Evolutionary conservation across 2,113 vertebrate species (phyloP).

Genomic region (Trachemys scripta): DNA sequence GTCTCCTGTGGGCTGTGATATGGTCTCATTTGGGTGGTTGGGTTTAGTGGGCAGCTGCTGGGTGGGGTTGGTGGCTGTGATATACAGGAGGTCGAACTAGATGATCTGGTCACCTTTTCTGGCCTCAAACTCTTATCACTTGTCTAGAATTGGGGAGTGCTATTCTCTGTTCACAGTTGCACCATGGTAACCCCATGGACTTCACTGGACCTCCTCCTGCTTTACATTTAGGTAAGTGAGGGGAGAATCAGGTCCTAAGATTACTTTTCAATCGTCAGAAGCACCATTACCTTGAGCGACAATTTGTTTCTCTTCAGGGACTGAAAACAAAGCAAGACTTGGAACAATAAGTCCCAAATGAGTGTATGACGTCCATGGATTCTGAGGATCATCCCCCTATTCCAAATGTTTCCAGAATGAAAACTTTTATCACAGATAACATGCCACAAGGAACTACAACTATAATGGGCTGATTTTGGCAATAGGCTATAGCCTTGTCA

Average conservation of each 20-base stretch:
- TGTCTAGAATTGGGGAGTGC: neutral
- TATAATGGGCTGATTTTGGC: rapidly evolving
- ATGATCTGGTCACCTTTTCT: neutral
- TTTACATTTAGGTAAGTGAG: neutral
- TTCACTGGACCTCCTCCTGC: neutral
- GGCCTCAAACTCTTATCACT: neutral
- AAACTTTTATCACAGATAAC: neutral
- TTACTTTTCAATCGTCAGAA: neutral
- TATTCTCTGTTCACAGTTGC: neutral
- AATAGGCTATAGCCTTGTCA: neutral
- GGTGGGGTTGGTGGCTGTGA: no score
- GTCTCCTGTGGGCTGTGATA: neutral
- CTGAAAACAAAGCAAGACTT: neutral
- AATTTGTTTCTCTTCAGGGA: neutral
- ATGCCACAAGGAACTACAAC: rapidly evolving
- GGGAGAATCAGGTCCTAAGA: neutral
- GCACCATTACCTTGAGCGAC: neutral
- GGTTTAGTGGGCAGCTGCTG: no score
- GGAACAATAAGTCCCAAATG: rapidly evolving
- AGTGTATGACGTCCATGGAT: rapidly evolving
- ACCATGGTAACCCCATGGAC: neutral
- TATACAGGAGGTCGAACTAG: neutral
- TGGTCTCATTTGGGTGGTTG: neutral
- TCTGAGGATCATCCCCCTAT: neutral
- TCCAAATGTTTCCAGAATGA: rapidly evolving